phyloP scores from a whole-genome alignment of 2,888 invertebrate genomes.

The Mactromeris polynyma region DNA sequence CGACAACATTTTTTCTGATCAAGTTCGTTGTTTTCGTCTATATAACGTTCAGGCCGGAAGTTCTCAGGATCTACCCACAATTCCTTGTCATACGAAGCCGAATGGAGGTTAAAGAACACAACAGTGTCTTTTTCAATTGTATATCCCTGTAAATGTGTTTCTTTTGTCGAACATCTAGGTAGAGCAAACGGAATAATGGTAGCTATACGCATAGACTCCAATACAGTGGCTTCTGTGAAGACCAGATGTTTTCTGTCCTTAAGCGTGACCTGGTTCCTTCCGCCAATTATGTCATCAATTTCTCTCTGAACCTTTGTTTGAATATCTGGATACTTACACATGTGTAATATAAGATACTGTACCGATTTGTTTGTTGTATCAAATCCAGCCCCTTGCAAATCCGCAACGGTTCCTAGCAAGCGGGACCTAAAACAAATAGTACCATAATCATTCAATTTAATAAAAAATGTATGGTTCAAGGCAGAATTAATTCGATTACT shows the following conservation, averaged over 20 bases:
- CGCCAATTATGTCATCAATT: conserved; percentile 71
- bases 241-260: conserved; percentile 61
- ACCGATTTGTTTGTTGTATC: conserved; percentile 70
- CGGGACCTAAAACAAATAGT: not conserved
- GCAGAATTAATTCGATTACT: too few species aligned
- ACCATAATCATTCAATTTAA: too few species aligned
- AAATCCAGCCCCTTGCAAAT: conserved; percentile 73
- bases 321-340: conserved; percentile 68
- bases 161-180: conserved; percentile 71
- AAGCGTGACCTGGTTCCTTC: conserved; percentile 45
- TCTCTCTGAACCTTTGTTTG: conserved; percentile 74
- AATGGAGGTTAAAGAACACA: conserved; percentile 53
- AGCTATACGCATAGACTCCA: conserved; percentile 70
- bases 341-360: conserved; percentile 69
- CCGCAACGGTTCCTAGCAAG: not conserved
- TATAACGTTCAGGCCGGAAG: conserved; percentile 59
- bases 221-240: conserved; percentile 71
- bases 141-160: conserved; percentile 56
- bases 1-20: conserved; percentile 15
- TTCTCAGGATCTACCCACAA: conserved; percentile 61
- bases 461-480: too few species aligned
- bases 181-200: conserved; percentile 70
- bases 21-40: conserved; percentile 37
- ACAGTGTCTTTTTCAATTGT: conserved; percentile 62
- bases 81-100: conserved; percentile 43